A percentile compares a stretch with the other conserved stretches of the same genome.
Evolutionary conservation across 2,888 invertebrate species (phyloP).

Genomic region (Entomobrya multifasciata): DNA sequence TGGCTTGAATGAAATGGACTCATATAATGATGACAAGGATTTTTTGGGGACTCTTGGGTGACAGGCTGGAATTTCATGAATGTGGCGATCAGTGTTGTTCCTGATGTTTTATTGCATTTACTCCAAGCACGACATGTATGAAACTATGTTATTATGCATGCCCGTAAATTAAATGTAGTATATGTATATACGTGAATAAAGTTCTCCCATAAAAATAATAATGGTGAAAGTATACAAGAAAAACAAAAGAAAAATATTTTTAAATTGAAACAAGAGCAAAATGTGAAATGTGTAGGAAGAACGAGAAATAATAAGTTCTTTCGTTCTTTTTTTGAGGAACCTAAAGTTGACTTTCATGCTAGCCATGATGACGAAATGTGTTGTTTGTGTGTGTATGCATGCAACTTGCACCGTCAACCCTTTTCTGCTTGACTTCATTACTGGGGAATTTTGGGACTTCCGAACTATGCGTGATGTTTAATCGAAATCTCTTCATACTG

Average conservation of each 20-base stretch:
- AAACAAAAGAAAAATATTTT: neutral
- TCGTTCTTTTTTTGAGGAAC: neutral
- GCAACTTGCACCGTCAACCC: constrained; percentile 12
- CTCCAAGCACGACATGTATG: constrained; percentile 46
- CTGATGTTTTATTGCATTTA: constrained; percentile 67
- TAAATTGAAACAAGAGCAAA: constrained; percentile 29
- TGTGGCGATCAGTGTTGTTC: constrained; percentile 67
- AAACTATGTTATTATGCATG: constrained; percentile 16
- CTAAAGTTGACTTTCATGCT: neutral
- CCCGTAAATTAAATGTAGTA: neutral
- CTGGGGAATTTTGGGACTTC: constrained; percentile 72
- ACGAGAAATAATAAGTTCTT: neutral
- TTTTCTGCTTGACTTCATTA: constrained; percentile 70
- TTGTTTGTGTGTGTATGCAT: too few species aligned
- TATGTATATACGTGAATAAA: neutral
- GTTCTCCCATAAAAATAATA: constrained; percentile 35
- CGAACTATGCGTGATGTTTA: constrained; percentile 55
- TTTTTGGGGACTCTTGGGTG: constrained; percentile 66
- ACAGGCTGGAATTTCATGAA: constrained; percentile 71
- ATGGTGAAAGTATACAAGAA: neutral
- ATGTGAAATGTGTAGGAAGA: neutral
- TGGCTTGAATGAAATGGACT: neutral
- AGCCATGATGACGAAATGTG: too few species aligned
- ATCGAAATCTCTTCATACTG: constrained; percentile 59
- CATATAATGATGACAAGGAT: constrained; percentile 68